Percentiles rank a stretch among this genome's conserved stretches.
These are phyloP conservation scores for Alentia gelatinosa DNA, from an alignment of 2,888 invertebrate species.

Conservation along the genomic window DNA sequence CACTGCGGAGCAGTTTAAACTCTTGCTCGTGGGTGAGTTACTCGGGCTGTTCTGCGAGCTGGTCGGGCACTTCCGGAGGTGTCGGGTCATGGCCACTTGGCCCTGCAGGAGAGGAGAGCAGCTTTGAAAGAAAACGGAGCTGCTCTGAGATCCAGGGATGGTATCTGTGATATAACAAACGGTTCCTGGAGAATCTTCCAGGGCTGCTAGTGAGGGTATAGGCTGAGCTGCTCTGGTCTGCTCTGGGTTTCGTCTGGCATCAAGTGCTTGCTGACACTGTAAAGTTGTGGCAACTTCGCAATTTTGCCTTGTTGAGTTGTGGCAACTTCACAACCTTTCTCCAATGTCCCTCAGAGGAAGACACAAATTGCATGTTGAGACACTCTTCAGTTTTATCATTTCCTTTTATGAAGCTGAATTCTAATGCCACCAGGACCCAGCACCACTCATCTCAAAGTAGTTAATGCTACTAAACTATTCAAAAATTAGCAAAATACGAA, in stretches of 20 bases:
- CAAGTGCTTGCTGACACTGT: background rate
- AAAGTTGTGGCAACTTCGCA: background rate
- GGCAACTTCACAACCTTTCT: background rate
- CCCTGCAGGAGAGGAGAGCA: background rate
- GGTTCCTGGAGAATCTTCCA: background rate
- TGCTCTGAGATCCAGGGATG: background rate
- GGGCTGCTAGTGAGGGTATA: too few relatives aligned
- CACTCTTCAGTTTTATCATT: too few relatives aligned
- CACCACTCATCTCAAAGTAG: too few relatives aligned
- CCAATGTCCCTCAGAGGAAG: too few relatives aligned
- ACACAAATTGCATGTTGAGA: too few relatives aligned
- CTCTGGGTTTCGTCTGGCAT: background rate
- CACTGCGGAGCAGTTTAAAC: constrained; percentile 16
- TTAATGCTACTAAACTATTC: too few relatives aligned
- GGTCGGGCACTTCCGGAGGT: background rate
- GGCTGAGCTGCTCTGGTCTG: background rate
- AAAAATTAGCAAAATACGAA: too few relatives aligned
- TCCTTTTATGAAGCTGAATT: too few relatives aligned
- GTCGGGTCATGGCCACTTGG: background rate
- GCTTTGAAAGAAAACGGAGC: too few relatives aligned
- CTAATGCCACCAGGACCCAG: too few relatives aligned
- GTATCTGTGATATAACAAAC: background rate
- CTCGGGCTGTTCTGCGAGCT: background rate
- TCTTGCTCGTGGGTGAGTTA: background rate
- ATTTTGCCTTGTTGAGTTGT: background rate